phyloP scores from a whole-genome alignment of 2,888 invertebrate species.

The Drosophila melanosoma region DNA sequence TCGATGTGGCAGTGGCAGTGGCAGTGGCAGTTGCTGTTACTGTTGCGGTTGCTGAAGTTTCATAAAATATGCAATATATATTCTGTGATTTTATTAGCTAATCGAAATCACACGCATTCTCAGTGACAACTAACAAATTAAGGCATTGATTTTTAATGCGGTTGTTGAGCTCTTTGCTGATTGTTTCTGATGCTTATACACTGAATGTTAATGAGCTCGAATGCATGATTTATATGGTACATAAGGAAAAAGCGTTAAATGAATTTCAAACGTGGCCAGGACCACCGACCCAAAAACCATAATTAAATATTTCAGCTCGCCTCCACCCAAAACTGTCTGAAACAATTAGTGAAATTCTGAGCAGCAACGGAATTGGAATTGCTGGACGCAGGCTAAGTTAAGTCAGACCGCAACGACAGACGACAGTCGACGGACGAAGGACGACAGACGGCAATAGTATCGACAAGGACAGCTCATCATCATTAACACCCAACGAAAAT shows the following conservation, averaged over 20 bases:
- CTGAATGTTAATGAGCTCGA: constrained; percentile 25
- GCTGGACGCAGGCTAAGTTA: constrained; percentile 11
- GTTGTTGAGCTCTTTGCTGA: constrained; percentile 44
- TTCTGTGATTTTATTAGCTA: constrained; percentile 62
- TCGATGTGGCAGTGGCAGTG: constrained; percentile 7
- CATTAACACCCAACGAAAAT: constrained; percentile 68
- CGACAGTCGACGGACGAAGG: not conserved
- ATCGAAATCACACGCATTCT: constrained; percentile 53
- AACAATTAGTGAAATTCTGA: constrained; percentile 66
- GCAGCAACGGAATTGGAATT: constrained; percentile 19
- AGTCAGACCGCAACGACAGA: constrained; percentile 27
- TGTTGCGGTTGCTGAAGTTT: constrained; percentile 29
- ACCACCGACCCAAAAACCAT: constrained; percentile 50
- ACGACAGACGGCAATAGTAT: constrained; percentile 15
- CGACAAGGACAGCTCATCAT: constrained; percentile 55
- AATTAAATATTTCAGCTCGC: constrained; percentile 71
- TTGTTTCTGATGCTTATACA: constrained; percentile 20
- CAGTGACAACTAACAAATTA: constrained; percentile 48
- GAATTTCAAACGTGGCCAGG: constrained; percentile 26
- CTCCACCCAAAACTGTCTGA: constrained; percentile 41
- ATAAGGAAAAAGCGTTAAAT: constrained; percentile 5
- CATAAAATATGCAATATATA: constrained; percentile 64
- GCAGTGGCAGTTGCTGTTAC: constrained; percentile 23
- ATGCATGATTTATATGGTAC: constrained; percentile 8
- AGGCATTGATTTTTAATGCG: constrained; percentile 53